Percentiles rank a stretch among this genome's conserved stretches.
phyloP scores from a whole-genome alignment of 2,888 invertebrate species.

The Aquatica leii region DNA sequence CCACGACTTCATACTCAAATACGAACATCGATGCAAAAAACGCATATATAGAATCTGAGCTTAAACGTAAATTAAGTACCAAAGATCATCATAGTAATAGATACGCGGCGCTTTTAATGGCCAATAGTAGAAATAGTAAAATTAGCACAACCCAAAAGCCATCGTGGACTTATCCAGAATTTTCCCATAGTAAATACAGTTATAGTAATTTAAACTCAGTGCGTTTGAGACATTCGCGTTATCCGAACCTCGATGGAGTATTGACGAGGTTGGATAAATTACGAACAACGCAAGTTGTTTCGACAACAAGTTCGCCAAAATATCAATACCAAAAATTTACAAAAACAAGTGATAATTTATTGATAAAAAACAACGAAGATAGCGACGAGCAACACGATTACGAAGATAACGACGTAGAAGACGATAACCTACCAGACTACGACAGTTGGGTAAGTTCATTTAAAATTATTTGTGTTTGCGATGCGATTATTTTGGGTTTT shows the following conservation, averaged over 20 bases:
- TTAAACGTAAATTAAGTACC: conserved; percentile 24
- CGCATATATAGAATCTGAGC: conserved; percentile 27
- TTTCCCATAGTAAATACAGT: conserved; percentile 17
- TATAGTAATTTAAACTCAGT: conserved; percentile 20
- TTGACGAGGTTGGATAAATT: conserved; percentile 25
- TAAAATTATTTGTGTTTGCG: no score
- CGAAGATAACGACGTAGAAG: conserved; percentile 10
- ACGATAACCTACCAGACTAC: conserved; percentile 20
- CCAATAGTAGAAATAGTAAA: conserved; percentile 7
- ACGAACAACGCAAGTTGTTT: background rate
- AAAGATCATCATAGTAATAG: conserved; percentile 21
- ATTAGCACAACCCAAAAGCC: conserved; percentile 26
- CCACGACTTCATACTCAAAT: conserved; percentile 21
- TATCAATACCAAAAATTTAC: conserved; percentile 13
- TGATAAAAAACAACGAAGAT: conserved; percentile 39
- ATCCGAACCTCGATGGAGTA: conserved; percentile 24
- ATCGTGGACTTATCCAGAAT: conserved; percentile 9
- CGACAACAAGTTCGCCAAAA: conserved; percentile 6
- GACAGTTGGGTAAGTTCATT: conserved; percentile 30
- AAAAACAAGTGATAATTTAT: conserved; percentile 21
- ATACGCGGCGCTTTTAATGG: conserved; percentile 25
- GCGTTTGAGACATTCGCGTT: conserved; percentile 30
- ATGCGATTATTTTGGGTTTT: no score
- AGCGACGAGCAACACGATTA: conserved; percentile 33
- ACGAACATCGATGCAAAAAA: conserved; percentile 24